phyloP scores from a whole-genome alignment of 2,888 invertebrate genomes.

The Amorpha juglandis region DNA sequence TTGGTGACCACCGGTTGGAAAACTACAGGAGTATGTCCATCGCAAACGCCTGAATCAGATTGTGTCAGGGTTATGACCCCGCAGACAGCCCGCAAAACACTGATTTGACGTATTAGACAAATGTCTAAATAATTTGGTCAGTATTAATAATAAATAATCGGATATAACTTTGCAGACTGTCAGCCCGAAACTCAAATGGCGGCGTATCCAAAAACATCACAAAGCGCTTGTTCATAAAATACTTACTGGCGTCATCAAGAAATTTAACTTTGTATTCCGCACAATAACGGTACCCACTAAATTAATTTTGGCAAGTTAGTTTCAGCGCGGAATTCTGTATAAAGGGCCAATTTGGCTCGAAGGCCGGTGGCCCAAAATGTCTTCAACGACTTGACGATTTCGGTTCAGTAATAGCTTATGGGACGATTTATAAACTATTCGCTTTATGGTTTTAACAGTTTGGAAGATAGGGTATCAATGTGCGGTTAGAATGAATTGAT shows the following conservation, averaged over 20 bases:
- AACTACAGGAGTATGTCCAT: too few species aligned
- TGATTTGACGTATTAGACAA: too few species aligned
- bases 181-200: constrained; percentile 22
- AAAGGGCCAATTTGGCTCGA: constrained; percentile 58
- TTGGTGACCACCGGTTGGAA: too few species aligned
- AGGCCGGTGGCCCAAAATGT: constrained; percentile 47
- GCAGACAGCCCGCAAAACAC: too few species aligned
- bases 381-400: constrained; percentile 47
- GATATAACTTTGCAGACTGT: constrained; percentile 23
- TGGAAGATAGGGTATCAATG: constrained; percentile 15
- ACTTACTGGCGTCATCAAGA: constrained; percentile 42
- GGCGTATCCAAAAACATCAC: constrained; percentile 23
- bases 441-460: constrained; percentile 33
- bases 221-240: constrained; percentile 28
- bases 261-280: constrained; percentile 61
- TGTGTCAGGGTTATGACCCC: too few species aligned
- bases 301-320: constrained; percentile 71
- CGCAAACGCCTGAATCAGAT: too few species aligned
- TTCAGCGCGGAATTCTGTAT: constrained; percentile 52
- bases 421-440: constrained; percentile 40
- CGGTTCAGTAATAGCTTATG: constrained; percentile 37
- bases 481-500: background rate
- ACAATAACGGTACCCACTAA: constrained; percentile 60
- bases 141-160: constrained; percentile 16
- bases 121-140: background rate